Evolutionary conservation across 2,113 vertebrate genomes (phyloP), one percentile per base, ranked within the genome.

Genomic region (Elachura formosa): DNA sequence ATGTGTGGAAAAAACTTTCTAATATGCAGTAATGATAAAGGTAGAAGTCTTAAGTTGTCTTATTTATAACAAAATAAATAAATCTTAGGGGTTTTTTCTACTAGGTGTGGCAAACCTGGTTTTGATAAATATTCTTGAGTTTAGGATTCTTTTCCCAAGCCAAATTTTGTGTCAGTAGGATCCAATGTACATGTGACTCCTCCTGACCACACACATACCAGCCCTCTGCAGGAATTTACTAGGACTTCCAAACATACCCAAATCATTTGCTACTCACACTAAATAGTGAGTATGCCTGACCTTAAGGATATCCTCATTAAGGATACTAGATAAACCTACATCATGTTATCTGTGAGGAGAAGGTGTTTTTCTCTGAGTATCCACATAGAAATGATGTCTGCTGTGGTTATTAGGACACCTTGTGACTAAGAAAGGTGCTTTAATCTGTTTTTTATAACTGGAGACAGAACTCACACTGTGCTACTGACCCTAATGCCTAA

Each of bases 171-270:
- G 28, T 63, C 52, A 18, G 14, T 22, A 63, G 14, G 29, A 67
- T 2, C 1, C 14, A 46, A 31, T 1, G 14, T 23, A n/a, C 10
- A 1, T 20, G 4, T 52, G 72, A 45, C 12, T 34, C 6, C 22
- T 59, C 26, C 34, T 13, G 31, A n/a, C 52, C 2, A 7, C 25
- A 68, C 21, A 41, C 24, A 33, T 5, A 34, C 9, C 34, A 38
- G 11, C 19, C 2, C 25, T 56, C 11, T 61, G 12, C 9, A 43
- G 22, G 11, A 69, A 52, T 23, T 25, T 40, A 25, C 11, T 7
- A 20, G 15, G 25, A 49, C 20, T 66, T 45, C 23, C 41, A 77
- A 84, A 61, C 10, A 34, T 9, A 9, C 6, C 28, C 0, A 40
- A 89, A 69, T 29, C 6, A 55, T 89, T 81, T 69, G 9, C n/a